Evolutionary conservation across 1,140 invertebrate species (phyloP), one percentile per base, ranked within the genome.

Genomic region (Cyclina sinensis): DNA sequence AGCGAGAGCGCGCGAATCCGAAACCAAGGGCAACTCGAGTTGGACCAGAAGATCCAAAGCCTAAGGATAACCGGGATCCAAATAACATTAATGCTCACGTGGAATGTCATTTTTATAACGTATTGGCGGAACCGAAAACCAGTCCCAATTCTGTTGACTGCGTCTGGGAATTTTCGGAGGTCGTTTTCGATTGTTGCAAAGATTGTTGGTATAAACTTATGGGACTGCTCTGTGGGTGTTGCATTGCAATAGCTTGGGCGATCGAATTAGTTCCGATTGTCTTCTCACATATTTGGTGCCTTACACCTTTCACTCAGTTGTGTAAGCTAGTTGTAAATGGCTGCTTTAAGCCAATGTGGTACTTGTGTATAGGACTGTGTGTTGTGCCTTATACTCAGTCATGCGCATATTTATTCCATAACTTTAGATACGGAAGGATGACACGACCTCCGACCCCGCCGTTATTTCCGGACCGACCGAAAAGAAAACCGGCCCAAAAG

Each of bases 121-220:
- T 80, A 14, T 37, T 87, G 12, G 85, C 54, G 2, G 85, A 87
- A 32, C 85, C 85, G 3, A 16, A 27, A 16, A 51, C 59, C 0
- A 54, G 18, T 9, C 62, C 74, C 0, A 62, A 46, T 12, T 81
- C 86, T 12, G n/a, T 88, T 59, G 86, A 88, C 78, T 81, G 76
- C 59, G 27, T 88, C 21, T 88, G 86, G 86, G 86, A 88, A 73
- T 88, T 79, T 74, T 81, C 79, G 46, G 78, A 88, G 46, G 35
- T 59, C 0, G 39, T 24, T 57, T 88, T 48, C n/a, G 79, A 82
- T 5, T 88, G 86, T 57, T 43, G 43, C 14, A 32, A 37, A 43
- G 35, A 37, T 0, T 80, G 59, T 18, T 37, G 48, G 35, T 88
- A 81, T 43, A 73, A 73, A 32, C 12, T 81, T 0, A 46, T 65